A percentile compares a stretch with the other conserved stretches of the same genome.
Conservation (phyloP, 92 coral and sea anemone genomes). For the Epizoanthus ramosus region DNA sequence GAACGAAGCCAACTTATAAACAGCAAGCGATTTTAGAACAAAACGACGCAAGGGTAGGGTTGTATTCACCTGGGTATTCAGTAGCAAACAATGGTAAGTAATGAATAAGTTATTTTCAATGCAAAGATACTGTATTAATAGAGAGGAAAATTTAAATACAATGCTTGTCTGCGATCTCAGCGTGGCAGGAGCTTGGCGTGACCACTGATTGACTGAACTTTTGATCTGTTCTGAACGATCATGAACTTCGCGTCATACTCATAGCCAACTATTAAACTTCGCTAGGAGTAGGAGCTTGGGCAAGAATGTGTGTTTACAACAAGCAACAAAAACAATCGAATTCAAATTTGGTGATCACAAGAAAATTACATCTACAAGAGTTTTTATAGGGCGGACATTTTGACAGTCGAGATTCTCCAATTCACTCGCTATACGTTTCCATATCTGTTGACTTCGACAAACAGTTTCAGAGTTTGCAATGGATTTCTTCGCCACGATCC, state of each 20-base stretch:
- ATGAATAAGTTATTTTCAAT: conserved; percentile 5
- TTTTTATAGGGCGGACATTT: not conserved
- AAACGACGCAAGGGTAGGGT: not conserved
- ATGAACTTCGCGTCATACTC: no score
- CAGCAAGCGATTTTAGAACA: not conserved
- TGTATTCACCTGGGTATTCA: no score
- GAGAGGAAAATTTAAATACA: conserved; percentile 8
- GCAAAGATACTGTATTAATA: conserved; percentile 23
- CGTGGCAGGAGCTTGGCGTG: conserved; percentile 4
- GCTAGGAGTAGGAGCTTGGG: no score
- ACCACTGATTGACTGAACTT: not conserved
- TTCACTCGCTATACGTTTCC: not conserved
- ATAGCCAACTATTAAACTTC: no score
- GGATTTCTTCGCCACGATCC: conserved; percentile 44
- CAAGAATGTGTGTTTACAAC: no score
- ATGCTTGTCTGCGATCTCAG: not conserved
- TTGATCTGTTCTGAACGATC: not conserved
- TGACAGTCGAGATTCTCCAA: not conserved
- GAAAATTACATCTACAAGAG: not conserved
- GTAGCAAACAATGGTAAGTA: conserved; percentile 1
- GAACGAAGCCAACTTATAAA: not conserved
- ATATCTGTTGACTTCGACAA: not conserved
- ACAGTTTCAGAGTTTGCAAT: conserved; percentile 29
- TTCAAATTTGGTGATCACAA: not conserved
- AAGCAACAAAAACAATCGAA: not conserved